A percentile compares a stretch with the other conserved stretches of the same genome.
phyloP scores from a whole-genome alignment of 2,797 vertebrate species.

The Luscinia megarhynchos region DNA sequence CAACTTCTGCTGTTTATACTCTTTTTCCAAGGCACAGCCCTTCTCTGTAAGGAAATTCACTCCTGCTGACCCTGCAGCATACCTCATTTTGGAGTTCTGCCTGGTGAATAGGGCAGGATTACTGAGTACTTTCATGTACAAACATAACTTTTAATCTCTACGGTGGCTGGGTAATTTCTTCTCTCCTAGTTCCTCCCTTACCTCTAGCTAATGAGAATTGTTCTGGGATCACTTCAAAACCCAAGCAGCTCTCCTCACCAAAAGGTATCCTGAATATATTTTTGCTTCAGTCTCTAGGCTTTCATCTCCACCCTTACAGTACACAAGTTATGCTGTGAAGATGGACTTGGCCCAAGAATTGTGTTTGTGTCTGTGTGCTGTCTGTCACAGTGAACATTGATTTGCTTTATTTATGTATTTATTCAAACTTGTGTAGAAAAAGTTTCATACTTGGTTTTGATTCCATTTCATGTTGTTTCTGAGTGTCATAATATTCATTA shows the following conservation, averaged over 20 bases:
- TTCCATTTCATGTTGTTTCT: constrained; percentile 71
- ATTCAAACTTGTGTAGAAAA: background rate
- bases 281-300: background rate
- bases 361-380: background rate
- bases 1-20: background rate
- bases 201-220: background rate
- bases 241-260: background rate
- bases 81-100: background rate
- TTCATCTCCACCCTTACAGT: background rate
- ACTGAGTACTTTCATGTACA: background rate
- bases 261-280: background rate
- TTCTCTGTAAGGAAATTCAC: background rate
- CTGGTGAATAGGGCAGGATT: too few relatives aligned
- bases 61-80: background rate
- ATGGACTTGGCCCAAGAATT: background rate
- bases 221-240: background rate
- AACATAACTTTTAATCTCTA: background rate
- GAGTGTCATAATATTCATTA: constrained; percentile 81
- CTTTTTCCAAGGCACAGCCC: background rate
- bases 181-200: background rate
- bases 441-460: background rate
- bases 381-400: background rate
- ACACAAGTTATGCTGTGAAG: background rate
- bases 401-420: background rate
- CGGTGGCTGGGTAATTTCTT: background rate